Evolutionary conservation across 2,888 invertebrate genomes (phyloP), one percentile per base, ranked within the genome.

Genomic region (Leptinotarsa rubiginosa): DNA sequence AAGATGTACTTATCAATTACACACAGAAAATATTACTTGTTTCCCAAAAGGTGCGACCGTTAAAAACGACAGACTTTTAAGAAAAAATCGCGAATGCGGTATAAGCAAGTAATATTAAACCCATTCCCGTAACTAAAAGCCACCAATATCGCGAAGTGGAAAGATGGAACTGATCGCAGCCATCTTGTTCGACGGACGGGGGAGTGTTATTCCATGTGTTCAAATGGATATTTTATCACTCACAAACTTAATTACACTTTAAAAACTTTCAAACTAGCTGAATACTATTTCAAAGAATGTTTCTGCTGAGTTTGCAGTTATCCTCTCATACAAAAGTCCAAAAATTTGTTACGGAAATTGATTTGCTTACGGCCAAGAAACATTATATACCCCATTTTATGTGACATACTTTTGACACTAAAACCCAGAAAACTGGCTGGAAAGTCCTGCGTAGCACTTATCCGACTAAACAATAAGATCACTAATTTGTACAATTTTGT

Each of bases 351-450:
- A 82, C 82, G 83, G 85, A 86, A 87, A 87, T 87, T 87, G 87
- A 87, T 87, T 87, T 86, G 87, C 87, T 87, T 87, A 87, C 87
- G 86, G 87, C 85, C 84, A 86, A 86, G 86, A 85, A 87, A 86
- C 87, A 87, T 86, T 86, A 88, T 87, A 91, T 92, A 92, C 92
- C 92, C 92, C 92, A 92, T 92, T 92, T 92, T 86, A 91, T 91
- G 91, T 92, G 92, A 92, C 92, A 92, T 91, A 92, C 92, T 91
- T 91, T 91, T 91, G 90, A 90, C 90, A 90, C 86, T 82, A 88
- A 88, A 90, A 90, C 83, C 83, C 87, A 88, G 79, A 79, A n/a
- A 80, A 82, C 81, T 80, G 77, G 78, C 77, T 69, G 79, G 68
- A 80, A 78, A 80, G 82, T 83, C 81, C 78, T 75, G 75, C 72